A percentile compares a stretch with the other conserved stretches of the same genome.
These are phyloP conservation scores for Panthera leo DNA, from an alignment of 2,113 vertebrate genomes.

Conservation along the genomic window DNA sequence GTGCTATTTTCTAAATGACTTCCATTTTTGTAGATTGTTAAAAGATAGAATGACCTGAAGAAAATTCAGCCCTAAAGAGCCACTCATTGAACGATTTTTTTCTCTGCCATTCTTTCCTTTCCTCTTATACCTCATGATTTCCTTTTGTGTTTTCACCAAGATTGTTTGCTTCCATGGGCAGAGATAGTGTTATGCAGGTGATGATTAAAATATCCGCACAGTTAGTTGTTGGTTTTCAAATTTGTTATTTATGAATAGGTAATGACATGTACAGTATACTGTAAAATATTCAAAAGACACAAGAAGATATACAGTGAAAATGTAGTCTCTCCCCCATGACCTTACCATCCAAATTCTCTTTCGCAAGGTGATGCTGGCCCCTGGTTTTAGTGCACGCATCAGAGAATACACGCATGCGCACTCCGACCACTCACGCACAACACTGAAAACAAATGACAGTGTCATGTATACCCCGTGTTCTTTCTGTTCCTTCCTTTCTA, in stretches of 20 bases:
- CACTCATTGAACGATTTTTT: background rate
- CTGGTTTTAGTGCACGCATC: too few species aligned
- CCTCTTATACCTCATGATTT: background rate
- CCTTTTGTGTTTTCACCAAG: background rate
- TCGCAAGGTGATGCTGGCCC: background rate
- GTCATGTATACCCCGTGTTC: too few species aligned
- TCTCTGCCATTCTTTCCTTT: background rate
- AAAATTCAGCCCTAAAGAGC: background rate
- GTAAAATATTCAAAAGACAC: background rate
- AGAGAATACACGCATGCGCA: background rate
- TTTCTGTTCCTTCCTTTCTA: background rate
- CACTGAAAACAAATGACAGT: background rate
- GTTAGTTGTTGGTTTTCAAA: background rate
- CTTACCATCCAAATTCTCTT: background rate
- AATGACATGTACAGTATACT: background rate
- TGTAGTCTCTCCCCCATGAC: background rate
- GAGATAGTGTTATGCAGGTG: background rate
- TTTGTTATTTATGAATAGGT: background rate
- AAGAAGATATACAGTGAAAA: background rate
- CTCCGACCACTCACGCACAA: background rate
- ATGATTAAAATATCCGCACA: background rate
- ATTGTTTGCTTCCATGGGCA: background rate
- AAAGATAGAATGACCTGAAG: background rate
- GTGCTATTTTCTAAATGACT: conserved; percentile 7
- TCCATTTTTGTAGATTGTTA: background rate